A percentile compares a stretch with the other conserved stretches of the same genome.
Evolutionary conservation across 1,140 invertebrate species (phyloP).

Genomic region (Drosophila ananassae): DNA sequence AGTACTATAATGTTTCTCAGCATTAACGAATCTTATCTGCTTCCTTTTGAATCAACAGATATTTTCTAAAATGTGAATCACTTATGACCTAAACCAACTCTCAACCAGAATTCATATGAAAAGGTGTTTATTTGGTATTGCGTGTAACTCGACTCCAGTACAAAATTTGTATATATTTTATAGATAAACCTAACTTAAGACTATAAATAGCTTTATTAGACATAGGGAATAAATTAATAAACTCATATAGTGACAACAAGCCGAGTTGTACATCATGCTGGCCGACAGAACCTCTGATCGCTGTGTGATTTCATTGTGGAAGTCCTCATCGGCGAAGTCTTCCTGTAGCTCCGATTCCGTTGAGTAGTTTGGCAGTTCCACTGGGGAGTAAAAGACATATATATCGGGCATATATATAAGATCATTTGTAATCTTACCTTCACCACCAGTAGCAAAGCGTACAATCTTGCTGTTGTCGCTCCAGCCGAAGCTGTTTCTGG

Average conservation of each 20-base stretch:
- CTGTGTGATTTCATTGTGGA: constrained; percentile 67
- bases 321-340: constrained; percentile 55
- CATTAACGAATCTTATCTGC: constrained; percentile 15
- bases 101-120: constrained; percentile 2
- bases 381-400: constrained; percentile 22
- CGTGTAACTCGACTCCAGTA: constrained; percentile 40
- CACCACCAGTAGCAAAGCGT: constrained; percentile 88
- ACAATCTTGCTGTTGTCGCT: constrained; percentile 87
- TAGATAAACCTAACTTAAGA: constrained; percentile 24
- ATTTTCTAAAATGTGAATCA: constrained; percentile 5
- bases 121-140: constrained; percentile 42
- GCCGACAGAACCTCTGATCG: constrained; percentile 59
- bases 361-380: constrained; percentile 80
- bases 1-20: background rate
- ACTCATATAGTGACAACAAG: constrained; percentile 2
- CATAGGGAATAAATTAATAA: constrained; percentile 29
- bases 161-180: constrained; percentile 7
- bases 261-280: constrained; percentile 59
- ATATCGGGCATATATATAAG: background rate
- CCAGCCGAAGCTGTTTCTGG: constrained; percentile 89
- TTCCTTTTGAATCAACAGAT: constrained; percentile 10
- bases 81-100: background rate
- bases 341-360: constrained; percentile 76
- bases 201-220: constrained; percentile 34
- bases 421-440: constrained; percentile 83